Evolutionary conservation across 2,888 invertebrate species (phyloP).

Genomic region (Campoplex capitator): DNA sequence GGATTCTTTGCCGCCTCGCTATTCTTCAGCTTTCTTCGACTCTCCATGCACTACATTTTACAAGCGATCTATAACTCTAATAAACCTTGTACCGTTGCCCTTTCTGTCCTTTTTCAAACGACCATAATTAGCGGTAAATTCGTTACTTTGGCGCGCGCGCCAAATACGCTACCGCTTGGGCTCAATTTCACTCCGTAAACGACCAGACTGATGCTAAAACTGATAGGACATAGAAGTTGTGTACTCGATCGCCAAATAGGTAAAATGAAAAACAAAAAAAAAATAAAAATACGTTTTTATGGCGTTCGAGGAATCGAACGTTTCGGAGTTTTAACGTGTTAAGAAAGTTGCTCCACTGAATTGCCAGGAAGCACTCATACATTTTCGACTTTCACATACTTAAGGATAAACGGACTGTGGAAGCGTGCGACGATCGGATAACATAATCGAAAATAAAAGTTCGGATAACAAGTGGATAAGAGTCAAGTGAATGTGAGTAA

Average conservation of each 20-base stretch:
- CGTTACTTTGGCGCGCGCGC: slow-evolving; percentile 40
- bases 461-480: slow-evolving; percentile 7
- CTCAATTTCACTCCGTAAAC: background rate
- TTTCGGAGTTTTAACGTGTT: background rate
- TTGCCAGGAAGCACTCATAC: background rate
- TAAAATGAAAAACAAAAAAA: background rate
- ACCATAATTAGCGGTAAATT: slow-evolving; percentile 39
- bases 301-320: background rate
- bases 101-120: slow-evolving; percentile 1
- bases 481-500: slow-evolving; percentile 9
- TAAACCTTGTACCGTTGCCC: background rate
- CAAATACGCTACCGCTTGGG: slow-evolving; percentile 1
- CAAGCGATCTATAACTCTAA: slow-evolving; percentile 8
- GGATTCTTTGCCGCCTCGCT: slow-evolving; percentile 31
- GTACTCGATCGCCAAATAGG: background rate
- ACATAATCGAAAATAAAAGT: slow-evolving; percentile 11
- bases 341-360: background rate
- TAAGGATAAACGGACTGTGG: slow-evolving; percentile 4
- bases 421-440: background rate
- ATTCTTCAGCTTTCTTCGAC: slow-evolving; percentile 7
- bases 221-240: background rate
- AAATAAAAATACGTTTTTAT: background rate
- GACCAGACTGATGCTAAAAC: slow-evolving; percentile 16
- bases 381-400: slow-evolving; percentile 39
- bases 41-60: background rate